These are phyloP conservation scores for Zaprionus vittiger DNA, from an alignment of 1,140 invertebrate species.

Conservation along the genomic window DNA sequence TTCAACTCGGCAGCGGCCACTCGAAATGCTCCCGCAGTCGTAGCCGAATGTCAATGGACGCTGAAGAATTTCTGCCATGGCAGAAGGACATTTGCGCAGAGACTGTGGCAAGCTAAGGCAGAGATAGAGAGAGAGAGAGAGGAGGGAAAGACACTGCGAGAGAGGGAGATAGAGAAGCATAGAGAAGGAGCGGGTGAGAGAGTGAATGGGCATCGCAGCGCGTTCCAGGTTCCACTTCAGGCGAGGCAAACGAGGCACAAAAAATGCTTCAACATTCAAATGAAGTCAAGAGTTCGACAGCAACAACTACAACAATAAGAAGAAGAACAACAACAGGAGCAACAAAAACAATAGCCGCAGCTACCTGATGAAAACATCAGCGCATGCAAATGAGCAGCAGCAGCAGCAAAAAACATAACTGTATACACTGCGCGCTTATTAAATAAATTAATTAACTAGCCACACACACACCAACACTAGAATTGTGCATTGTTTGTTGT, in stretches of 20 bases:
- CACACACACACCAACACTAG: slow-evolving; percentile 60
- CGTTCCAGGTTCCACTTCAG: not conserved
- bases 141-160: not conserved
- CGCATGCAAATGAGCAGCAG: slow-evolving; percentile 31
- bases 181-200: not conserved
- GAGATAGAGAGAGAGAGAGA: not conserved
- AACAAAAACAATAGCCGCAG: slow-evolving; percentile 19
- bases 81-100: slow-evolving; percentile 77
- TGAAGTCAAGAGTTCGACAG: slow-evolving; percentile 54
- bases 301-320: slow-evolving; percentile 1
- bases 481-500: slow-evolving; percentile 72
- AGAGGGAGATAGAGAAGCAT: not conserved
- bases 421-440: slow-evolving; percentile 52
- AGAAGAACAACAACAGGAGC: not conserved
- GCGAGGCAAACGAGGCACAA: not conserved
- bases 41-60: slow-evolving; percentile 67
- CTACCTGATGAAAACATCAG: slow-evolving; percentile 57
- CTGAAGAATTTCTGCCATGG: slow-evolving; percentile 70
- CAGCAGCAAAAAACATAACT: slow-evolving; percentile 33
- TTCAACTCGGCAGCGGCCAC: slow-evolving; percentile 62
- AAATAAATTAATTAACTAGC: slow-evolving; percentile 70
- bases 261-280: slow-evolving; percentile 49
- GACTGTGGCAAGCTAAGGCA: not conserved
- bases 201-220: not conserved
- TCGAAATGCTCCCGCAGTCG: slow-evolving; percentile 47